phyloP scores from a whole-genome alignment of 2,888 invertebrate species.

The Agriotes lineatus region DNA sequence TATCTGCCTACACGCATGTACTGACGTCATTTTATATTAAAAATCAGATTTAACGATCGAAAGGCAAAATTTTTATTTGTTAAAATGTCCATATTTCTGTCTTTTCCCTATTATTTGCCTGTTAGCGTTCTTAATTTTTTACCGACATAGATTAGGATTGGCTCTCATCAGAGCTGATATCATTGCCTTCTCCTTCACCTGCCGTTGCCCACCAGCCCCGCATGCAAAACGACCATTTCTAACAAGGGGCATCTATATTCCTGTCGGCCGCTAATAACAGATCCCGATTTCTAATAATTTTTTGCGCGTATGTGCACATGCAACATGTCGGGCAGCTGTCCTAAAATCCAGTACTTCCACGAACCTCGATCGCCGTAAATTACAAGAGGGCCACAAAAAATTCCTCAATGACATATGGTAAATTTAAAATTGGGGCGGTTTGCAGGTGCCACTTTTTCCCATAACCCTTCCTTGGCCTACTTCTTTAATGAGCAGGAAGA shows the following conservation, averaged over 20 bases:
- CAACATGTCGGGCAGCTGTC: slow-evolving; percentile 24
- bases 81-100: no score
- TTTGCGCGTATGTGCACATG: slow-evolving; percentile 29
- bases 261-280: slow-evolving; percentile 28
- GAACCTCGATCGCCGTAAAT: slow-evolving; percentile 38
- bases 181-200: background rate
- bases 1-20: no score
- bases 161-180: no score
- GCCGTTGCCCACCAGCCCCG: no score
- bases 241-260: background rate
- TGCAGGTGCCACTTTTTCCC: slow-evolving; percentile 51
- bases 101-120: no score
- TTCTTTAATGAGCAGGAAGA: slow-evolving; percentile 44
- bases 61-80: no score
- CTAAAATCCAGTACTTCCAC: slow-evolving; percentile 27
- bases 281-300: slow-evolving; percentile 29
- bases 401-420: slow-evolving; percentile 48
- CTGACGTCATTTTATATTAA: no score
- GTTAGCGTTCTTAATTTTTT: no score
- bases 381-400: slow-evolving; percentile 37
- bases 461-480: slow-evolving; percentile 48
- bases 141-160: no score
- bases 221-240: slow-evolving; percentile 24
- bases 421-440: slow-evolving; percentile 49
- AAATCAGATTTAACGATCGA: no score